Base-by-base conservation (phyloP, 2,888 invertebrate species). In the Mesochorus sp. region DNA sequence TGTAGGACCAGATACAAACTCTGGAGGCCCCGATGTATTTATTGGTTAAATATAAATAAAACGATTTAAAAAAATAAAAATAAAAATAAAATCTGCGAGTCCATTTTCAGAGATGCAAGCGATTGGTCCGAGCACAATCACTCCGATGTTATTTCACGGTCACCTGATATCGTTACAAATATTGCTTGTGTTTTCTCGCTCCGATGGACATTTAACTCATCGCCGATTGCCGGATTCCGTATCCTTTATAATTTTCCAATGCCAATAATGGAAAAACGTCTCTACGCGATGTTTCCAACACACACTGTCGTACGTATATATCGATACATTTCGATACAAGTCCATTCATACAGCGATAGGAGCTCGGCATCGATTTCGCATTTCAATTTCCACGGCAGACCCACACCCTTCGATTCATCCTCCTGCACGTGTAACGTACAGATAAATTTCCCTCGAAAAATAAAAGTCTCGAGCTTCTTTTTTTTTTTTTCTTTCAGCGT, bases 81-180 rank as follows among this genome's bases (percentile, higher is more conserved):
- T 34, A 34, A 34, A 34, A 6, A 34, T 34, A 34, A 34, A 6
- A 4, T n/a, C n/a, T 34, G 34, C 28, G 14, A 67, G 39, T 49
- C 59, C 66, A 14, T 59, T 34, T n/a, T 19, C 72, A 72, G 59
- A 64, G 49, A 59, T 47, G 12, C 34, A 21, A 61, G 34, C 31
- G 31, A 44, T 19, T 17, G 39, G 42, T 34, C 14, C 14, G 24
- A 53, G 62, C 12, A n/a, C 28, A 28, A 24, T 70, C 49, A 3
- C 28, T 51, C 26, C 68, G 66, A 78, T 51, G 70, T 78, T 66
- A 80, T 80, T 80, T 76, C 76, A 78, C 76, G 80, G 78, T 76
- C 71, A 73, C 67, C 73, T 67, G 70, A 75, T 71, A 67, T 62
- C 79, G 75, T 74, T 64, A 28, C 61, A 79, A 79, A 74, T 68